Conservation (phyloP, 2,888 invertebrate species). For the Drosophila dives region DNA sequence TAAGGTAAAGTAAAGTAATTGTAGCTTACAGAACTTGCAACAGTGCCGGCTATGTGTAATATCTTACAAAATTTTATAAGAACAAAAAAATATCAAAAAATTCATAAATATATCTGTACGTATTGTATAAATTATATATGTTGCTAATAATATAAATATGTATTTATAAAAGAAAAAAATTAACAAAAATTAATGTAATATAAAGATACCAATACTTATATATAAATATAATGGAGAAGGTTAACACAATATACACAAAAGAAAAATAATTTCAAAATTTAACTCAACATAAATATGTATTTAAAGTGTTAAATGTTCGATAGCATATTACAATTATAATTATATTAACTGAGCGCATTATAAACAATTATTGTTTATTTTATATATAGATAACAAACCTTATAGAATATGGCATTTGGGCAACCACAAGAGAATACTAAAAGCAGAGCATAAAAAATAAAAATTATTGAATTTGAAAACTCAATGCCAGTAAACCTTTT, state of each 20-base stretch:
- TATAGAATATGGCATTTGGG: conserved; percentile 11
- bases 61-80: conserved; percentile 61
- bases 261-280: conserved; percentile 48
- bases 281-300: conserved; percentile 54
- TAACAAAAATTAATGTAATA: conserved; percentile 48
- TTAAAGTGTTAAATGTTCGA: conserved; percentile 76
- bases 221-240: conserved; percentile 30
- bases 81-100: conserved; percentile 18
- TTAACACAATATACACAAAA: conserved; percentile 26
- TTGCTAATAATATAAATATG: conserved; percentile 48
- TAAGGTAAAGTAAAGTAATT: conserved; percentile 18
- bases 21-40: conserved; percentile 40
- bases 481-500: conserved; percentile 30
- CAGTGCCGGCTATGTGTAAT: conserved; percentile 81
- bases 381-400: background rate
- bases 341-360: conserved; percentile 48
- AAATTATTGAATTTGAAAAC: conserved; percentile 30
- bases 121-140: conserved; percentile 51
- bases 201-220: conserved; percentile 43
- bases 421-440: conserved; percentile 24
- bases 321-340: conserved; percentile 66
- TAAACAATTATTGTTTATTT: conserved; percentile 11
- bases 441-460: conserved; percentile 16
- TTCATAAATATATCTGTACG: conserved; percentile 46
- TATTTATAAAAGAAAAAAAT: conserved; percentile 29